Percentiles rank a stretch among this genome's conserved stretches.
Evolutionary conservation across 2,113 vertebrate species (phyloP).

Genomic region (Eubucco bourcierii): DNA sequence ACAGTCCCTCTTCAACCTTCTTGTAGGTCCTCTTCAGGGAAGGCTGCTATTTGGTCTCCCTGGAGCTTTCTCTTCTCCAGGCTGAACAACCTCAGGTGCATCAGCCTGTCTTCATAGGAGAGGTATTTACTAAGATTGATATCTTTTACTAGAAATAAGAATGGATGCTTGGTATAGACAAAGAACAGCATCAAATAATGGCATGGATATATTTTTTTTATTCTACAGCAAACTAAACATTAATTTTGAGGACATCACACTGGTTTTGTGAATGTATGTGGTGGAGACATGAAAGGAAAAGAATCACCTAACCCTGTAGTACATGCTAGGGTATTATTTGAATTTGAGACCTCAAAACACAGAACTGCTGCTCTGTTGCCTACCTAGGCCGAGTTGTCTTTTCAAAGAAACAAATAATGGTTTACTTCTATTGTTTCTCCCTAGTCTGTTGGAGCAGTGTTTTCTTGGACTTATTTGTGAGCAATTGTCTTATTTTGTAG

Average conservation of each 20-base stretch:
- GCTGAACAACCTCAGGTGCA: too few species aligned
- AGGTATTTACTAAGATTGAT: background rate
- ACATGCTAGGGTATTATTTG: background rate
- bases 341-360: background rate
- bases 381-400: background rate
- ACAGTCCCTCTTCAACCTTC: too few species aligned
- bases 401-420: background rate
- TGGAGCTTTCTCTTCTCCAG: too few species aligned
- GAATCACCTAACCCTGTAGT: background rate
- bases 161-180: background rate
- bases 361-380: background rate
- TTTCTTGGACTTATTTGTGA: constrained; percentile 34
- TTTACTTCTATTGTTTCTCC: background rate
- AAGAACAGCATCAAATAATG: background rate
- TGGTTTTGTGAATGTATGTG: background rate
- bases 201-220: background rate
- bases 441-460: background rate
- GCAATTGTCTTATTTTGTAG: constrained; percentile 75
- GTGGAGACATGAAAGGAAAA: background rate
- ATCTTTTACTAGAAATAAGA: background rate
- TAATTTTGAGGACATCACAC: background rate
- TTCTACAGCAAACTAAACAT: background rate
- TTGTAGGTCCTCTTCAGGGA: too few species aligned
- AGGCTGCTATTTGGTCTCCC: too few species aligned
- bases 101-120: too few species aligned